Percentiles rank a stretch among this genome's conserved stretches.
phyloP scores from a whole-genome alignment of 2,888 invertebrate genomes.

The Agrotis segetum region DNA sequence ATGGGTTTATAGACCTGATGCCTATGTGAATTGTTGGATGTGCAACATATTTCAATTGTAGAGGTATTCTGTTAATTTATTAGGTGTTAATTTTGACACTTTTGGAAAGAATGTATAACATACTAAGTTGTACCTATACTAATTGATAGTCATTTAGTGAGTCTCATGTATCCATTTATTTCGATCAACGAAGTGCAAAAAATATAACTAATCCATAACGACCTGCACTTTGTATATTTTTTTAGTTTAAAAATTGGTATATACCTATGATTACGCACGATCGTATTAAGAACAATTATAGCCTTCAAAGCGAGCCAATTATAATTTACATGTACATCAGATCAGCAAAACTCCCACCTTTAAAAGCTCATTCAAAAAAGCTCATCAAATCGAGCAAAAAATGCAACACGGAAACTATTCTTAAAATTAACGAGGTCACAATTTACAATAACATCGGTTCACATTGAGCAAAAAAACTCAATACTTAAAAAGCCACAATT shows the following conservation, averaged over 20 bases:
- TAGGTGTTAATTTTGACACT: constrained; percentile 56
- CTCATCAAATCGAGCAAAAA: constrained; percentile 44
- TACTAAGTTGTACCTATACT: not conserved
- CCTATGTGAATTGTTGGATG: constrained; percentile 60
- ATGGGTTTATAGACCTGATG: constrained; percentile 70
- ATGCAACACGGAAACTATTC: constrained; percentile 36
- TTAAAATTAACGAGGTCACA: constrained; percentile 51
- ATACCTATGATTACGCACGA: not conserved
- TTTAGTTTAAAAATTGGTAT: too few relatives aligned
- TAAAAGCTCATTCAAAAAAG: constrained; percentile 33
- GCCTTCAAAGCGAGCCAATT: constrained; percentile 13
- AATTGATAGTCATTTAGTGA: not conserved
- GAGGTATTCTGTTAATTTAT: constrained; percentile 58
- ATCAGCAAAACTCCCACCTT: constrained; percentile 28
- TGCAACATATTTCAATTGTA: constrained; percentile 58
- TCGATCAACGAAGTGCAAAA: too few relatives aligned
- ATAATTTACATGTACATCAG: constrained; percentile 14
- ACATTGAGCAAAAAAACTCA: constrained; percentile 61
- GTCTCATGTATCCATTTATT: not conserved
- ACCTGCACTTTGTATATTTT: too few relatives aligned
- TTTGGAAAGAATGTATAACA: constrained; percentile 1
- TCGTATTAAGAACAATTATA: not conserved
- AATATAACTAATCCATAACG: too few relatives aligned
- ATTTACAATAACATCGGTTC: constrained; percentile 58
- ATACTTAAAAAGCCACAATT: constrained; percentile 80